phyloP scores from a whole-genome alignment of 2,797 vertebrate species.

The Rachycentron canadum region DNA sequence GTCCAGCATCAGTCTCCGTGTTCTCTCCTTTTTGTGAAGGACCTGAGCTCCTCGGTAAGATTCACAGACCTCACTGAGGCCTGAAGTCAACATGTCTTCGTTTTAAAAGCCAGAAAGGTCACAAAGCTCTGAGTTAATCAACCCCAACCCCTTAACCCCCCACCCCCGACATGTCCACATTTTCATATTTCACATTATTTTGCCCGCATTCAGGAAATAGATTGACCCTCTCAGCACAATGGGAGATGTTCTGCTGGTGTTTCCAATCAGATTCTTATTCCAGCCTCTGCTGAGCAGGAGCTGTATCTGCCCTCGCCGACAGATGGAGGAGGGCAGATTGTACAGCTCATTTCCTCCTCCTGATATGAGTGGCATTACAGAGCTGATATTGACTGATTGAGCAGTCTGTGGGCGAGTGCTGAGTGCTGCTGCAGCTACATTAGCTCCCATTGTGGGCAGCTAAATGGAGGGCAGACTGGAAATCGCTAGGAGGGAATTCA shows the following conservation, averaged over 20 bases:
- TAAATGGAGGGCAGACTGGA: slow-evolving; percentile 70
- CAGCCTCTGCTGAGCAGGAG: background rate
- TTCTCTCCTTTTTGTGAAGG: too few relatives aligned
- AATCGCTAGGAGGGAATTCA: slow-evolving; percentile 64
- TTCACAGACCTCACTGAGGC: too few relatives aligned
- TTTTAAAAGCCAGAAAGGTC: slow-evolving; percentile 18
- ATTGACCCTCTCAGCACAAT: slow-evolving; percentile 53
- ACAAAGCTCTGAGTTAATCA: background rate
- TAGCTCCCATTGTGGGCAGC: slow-evolving; percentile 75
- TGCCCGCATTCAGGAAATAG: slow-evolving; percentile 47
- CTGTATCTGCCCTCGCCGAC: slow-evolving; percentile 26
- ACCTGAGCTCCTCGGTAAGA: too few relatives aligned
- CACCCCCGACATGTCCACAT: slow-evolving; percentile 6
- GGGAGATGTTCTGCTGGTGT: slow-evolving; percentile 21
- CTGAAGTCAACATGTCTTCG: background rate
- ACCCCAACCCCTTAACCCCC: background rate
- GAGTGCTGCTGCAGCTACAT: slow-evolving; percentile 62
- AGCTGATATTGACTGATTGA: slow-evolving; percentile 69
- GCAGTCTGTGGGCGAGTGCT: slow-evolving; percentile 59
- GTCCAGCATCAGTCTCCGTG: too few relatives aligned
- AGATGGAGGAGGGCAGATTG: slow-evolving; percentile 34
- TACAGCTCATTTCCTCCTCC: slow-evolving; percentile 69
- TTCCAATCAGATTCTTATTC: slow-evolving; percentile 53
- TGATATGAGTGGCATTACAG: slow-evolving; percentile 64
- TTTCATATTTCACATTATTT: slow-evolving; percentile 54